A percentile compares a stretch with the other conserved stretches of the same genome.
Conservation (phyloP, 1,140 invertebrate genomes). For the Macrobrachium rosenbergii region DNA sequence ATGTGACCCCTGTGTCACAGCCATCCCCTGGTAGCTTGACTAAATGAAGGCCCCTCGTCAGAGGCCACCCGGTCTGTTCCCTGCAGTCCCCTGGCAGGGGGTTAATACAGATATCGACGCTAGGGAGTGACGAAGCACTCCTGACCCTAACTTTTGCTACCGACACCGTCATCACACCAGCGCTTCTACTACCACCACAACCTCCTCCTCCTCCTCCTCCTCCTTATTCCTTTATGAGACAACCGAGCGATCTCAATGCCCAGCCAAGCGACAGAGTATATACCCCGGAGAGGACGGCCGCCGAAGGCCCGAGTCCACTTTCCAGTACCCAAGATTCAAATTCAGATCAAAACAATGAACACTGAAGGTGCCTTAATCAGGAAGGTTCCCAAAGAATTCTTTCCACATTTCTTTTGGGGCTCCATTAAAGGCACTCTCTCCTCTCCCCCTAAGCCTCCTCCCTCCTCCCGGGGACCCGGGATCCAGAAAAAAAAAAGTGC, state of each 20-base stretch:
- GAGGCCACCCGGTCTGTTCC: background rate
- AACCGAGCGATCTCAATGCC: too few species aligned
- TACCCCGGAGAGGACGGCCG: too few species aligned
- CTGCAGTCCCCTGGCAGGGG: conserved; percentile 49
- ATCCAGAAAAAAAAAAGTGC: conserved; percentile 32
- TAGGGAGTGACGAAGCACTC: conserved; percentile 54
- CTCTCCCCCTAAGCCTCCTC: conserved; percentile 17
- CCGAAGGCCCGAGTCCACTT: too few species aligned
- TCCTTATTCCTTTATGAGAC: background rate
- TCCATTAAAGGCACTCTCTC: background rate
- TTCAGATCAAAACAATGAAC: too few species aligned
- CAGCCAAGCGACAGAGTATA: too few species aligned
- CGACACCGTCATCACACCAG: conserved; percentile 30
- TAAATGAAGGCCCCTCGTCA: background rate
- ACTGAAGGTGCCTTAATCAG: too few species aligned
- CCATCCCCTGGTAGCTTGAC: background rate
- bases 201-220: background rate
- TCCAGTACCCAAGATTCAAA: too few species aligned
- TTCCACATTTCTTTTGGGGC: background rate
- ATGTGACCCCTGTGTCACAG: conserved; percentile 12
- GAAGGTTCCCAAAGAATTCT: background rate
- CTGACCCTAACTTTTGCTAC: conserved; percentile 51
- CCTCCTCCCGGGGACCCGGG: conserved; percentile 24
- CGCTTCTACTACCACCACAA: conserved; percentile 16
- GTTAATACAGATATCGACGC: conserved; percentile 63